Conservation (phyloP, 2,113 vertebrate species). For the Pycnonotus jocosus region DNA sequence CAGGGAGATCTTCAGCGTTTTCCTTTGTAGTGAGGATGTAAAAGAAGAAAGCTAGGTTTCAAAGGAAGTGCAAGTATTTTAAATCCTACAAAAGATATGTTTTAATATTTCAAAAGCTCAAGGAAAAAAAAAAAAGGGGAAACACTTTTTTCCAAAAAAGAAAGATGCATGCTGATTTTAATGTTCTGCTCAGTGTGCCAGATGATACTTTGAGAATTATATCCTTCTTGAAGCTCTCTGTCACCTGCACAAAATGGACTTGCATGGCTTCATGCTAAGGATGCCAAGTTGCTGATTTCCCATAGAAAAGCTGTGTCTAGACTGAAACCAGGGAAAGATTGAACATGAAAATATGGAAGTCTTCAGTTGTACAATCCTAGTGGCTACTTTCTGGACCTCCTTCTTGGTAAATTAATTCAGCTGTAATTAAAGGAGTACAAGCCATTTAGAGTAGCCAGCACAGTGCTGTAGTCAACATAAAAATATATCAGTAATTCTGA, state of each 20-base stretch:
- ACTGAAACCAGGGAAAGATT: neutral
- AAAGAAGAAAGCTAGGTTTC: neutral
- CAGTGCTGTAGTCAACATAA: neutral
- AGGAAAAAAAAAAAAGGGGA: fast-evolving
- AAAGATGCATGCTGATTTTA: neutral
- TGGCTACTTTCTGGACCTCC: neutral
- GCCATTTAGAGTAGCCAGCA: neutral
- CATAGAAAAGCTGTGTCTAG: neutral
- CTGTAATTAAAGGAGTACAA: neutral
- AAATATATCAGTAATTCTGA: neutral
- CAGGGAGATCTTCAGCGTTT: neutral
- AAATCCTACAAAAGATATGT: neutral
- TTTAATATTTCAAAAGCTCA: neutral
- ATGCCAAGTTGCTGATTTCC: neutral
- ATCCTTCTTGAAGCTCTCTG: neutral
- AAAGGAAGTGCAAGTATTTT: neutral
- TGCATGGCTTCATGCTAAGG: neutral
- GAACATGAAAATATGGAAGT: neutral
- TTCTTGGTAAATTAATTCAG: neutral
- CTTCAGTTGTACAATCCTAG: neutral
- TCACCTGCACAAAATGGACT: neutral
- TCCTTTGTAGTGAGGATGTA: neutral
- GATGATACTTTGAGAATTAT: neutral
- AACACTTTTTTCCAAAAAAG: neutral
- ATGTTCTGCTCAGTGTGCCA: neutral